Conservation (phyloP, 1,140 invertebrate species). For the Cepaea nemoralis region DNA sequence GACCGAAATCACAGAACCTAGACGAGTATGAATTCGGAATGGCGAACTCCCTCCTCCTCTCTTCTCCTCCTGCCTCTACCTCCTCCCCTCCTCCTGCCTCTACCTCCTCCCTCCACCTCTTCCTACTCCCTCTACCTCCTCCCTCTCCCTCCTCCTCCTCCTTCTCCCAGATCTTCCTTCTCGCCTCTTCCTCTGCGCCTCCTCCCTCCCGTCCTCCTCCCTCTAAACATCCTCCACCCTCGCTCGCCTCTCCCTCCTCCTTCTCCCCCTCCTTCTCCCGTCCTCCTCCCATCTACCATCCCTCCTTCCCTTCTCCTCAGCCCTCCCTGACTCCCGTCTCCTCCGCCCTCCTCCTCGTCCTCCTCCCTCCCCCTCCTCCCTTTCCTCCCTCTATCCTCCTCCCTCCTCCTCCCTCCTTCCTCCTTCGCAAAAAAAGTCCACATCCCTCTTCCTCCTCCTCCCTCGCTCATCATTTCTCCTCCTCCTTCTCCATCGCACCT, state of each 20-base stretch:
- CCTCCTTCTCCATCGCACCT: background rate
- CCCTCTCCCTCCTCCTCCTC: background rate
- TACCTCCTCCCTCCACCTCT: no score
- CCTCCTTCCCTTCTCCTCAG: background rate
- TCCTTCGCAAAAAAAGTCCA: background rate
- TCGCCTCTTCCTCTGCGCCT: no score
- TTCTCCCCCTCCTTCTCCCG: background rate
- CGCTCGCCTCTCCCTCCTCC: background rate
- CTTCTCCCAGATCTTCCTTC: no score
- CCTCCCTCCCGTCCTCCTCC: background rate
- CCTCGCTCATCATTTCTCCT: no score
- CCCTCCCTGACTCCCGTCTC: background rate
- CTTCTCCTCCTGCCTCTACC: no score
- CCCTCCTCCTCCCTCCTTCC: background rate
- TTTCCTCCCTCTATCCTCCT: background rate
- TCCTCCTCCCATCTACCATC: no score
- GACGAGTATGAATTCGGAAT: no score
- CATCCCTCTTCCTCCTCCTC: background rate
- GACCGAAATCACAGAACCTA: no score
- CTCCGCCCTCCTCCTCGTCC: background rate
- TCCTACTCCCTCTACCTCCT: background rate
- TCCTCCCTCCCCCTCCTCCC: background rate
- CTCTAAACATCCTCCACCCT: background rate
- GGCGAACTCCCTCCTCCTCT: no score
- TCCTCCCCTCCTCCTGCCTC: no score